Evolutionary conservation across 2,797 vertebrate species (phyloP).

Genomic region (Hafferia zeledoni): DNA sequence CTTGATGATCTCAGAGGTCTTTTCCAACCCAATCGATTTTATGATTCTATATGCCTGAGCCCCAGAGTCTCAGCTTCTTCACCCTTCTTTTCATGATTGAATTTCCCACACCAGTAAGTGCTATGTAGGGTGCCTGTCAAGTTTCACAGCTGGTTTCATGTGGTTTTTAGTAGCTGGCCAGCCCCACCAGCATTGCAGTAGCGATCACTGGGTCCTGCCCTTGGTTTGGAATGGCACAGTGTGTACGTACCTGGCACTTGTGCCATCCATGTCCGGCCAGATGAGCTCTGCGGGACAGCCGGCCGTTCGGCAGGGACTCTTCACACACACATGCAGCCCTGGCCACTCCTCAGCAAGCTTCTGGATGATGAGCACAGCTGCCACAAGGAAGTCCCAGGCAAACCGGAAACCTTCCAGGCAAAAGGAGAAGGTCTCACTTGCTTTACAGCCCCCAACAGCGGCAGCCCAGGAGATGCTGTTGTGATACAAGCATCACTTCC

Average conservation of each 20-base stretch:
- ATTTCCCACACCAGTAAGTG: neutral
- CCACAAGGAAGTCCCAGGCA: conserved; percentile 76
- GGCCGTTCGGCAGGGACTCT: conserved; percentile 69
- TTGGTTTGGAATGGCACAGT: rapidly evolving
- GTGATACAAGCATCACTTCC: rapidly evolving
- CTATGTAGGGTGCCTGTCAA: neutral
- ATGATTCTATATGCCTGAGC: neutral
- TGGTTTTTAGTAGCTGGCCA: neutral
- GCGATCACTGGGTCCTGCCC: rapidly evolving
- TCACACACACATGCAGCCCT: conserved; percentile 71
- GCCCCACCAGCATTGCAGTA: rapidly evolving
- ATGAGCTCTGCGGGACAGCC: conserved; percentile 68
- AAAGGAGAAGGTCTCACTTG: neutral
- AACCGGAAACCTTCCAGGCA: conserved; percentile 56
- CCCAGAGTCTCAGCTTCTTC: neutral
- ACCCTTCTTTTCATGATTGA: neutral
- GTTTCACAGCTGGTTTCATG: rapidly evolving
- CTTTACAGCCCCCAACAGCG: rapidly evolving
- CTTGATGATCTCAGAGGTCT: no score
- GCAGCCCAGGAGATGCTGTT: neutral
- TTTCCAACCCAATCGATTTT: no score
- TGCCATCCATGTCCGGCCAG: conserved; percentile 75
- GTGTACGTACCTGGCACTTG: neutral
- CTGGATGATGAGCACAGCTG: conserved; percentile 63
- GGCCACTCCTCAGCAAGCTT: conserved; percentile 76